Base-by-base conservation (phyloP, 1,140 invertebrate genomes). In the Diachasmimorpha longicaudata region DNA sequence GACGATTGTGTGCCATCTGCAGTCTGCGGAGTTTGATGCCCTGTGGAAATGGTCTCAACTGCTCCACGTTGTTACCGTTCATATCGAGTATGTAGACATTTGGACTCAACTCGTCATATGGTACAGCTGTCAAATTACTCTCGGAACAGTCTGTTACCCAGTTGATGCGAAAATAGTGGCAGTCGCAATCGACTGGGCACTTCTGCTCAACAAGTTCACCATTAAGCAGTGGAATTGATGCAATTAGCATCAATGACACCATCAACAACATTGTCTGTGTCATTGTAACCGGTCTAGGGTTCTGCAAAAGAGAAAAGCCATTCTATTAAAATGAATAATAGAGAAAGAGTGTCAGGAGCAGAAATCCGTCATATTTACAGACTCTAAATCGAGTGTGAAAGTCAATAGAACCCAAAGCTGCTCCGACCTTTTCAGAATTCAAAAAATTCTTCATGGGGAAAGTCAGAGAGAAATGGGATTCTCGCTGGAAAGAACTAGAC, bases 111-210 rank as follows among this genome's bases (percentile, higher is more conserved):
- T 93, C 92, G 23, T 91, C 89, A 81, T 92, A 92, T 0, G 93
- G 93, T 21, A 94, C 91, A 69, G 89, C 89, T 1, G 93, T 94
- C n/a, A 94, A 87, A 83, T 94, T 93, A 84, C 92, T 94, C 80
- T 94, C 93, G 0, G 93, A 94, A 80, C 93, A 94, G 79, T 94
- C 93, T 0, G 93, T 94, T 75, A 94, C 93, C 93, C 93, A 94
- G 85, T 94, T 94, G 82, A 94, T 92, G 72, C 93, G 90, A 86
- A 94, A 94, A 85, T 93, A 94, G 88, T 94, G 92, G 82, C 93
- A 94, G 82, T 94, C 92, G 81, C 93, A 94, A 78, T 93, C 93
- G 75, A 92, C 91, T 0, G 93, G 93, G 80, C 93, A 93, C 79
- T 93, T 92, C 78, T 92, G 86, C 77, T 93, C 93, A 78, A 90